A percentile compares a stretch with the other conserved stretches of the same genome.
phyloP scores from a whole-genome alignment of 2,113 vertebrate species.

The Cranoglanis bouderius region DNA sequence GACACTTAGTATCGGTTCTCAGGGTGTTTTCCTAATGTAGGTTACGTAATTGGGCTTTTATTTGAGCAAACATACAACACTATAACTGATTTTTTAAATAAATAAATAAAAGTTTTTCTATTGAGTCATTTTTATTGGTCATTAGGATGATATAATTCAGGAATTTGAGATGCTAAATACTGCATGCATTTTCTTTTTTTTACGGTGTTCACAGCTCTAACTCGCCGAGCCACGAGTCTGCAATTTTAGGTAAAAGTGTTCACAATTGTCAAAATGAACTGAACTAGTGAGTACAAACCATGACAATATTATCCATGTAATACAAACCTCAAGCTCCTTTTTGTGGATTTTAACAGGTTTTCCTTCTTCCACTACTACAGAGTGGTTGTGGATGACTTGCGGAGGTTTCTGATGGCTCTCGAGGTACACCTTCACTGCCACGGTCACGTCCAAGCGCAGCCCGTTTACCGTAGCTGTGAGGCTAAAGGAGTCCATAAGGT shows the following conservation, averaged over 20 bases:
- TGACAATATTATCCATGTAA: background rate
- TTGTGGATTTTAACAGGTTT: constrained; percentile 76
- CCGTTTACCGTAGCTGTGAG: constrained; percentile 71
- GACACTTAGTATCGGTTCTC: background rate
- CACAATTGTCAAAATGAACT: background rate
- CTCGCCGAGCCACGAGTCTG: background rate
- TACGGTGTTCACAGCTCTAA: background rate
- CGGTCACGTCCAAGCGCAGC: constrained; percentile 65
- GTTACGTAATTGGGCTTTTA: background rate
- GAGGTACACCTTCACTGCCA: constrained; percentile 74
- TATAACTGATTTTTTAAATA: background rate
- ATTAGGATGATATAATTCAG: no score
- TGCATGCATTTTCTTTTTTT: background rate
- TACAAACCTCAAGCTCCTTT: constrained; percentile 77
- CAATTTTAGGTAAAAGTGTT: background rate
- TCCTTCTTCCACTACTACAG: constrained; percentile 81
- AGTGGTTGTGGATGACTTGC: constrained; percentile 66
- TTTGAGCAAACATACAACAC: background rate
- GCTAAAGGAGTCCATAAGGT: constrained; percentile 77
- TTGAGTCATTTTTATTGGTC: no score
- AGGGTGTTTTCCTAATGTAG: no score
- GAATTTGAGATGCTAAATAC: background rate
- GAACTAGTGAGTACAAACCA: background rate
- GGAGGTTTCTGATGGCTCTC: constrained; percentile 76
- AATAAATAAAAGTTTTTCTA: background rate